Conservation (phyloP, 2,888 invertebrate genomes). For the Synergus gifuensis region DNA sequence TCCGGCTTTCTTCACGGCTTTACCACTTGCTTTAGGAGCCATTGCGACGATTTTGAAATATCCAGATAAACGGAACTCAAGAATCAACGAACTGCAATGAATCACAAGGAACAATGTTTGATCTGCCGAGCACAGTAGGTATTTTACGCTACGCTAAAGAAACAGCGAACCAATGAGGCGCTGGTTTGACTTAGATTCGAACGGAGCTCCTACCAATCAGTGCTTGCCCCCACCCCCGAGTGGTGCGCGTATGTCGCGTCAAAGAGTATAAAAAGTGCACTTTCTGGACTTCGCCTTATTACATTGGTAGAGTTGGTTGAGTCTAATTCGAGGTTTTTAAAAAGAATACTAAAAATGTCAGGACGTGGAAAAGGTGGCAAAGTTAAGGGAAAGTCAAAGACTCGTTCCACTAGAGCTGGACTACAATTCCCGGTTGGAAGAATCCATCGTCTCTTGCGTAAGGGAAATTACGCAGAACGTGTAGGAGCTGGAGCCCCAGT, state of each 20-base stretch:
- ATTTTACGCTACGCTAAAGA: too few species aligned
- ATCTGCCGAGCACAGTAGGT: too few species aligned
- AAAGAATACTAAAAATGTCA: conserved; percentile 32
- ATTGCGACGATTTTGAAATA: background rate
- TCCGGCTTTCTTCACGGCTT: conserved; percentile 77
- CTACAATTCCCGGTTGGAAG: conserved; percentile 82
- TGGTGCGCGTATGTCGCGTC: too few species aligned
- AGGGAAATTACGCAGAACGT: conserved; percentile 83
- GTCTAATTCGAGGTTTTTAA: background rate
- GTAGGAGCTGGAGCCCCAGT: conserved; percentile 83
- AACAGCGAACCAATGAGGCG: background rate
- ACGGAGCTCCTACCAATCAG: too few species aligned
- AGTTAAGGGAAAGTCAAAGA: conserved; percentile 79
- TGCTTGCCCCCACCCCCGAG: too few species aligned
- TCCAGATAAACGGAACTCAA: too few species aligned
- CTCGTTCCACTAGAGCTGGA: conserved; percentile 80
- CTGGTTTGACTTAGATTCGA: too few species aligned
- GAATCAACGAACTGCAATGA: too few species aligned
- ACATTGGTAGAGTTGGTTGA: background rate
- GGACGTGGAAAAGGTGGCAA: conserved; percentile 64
- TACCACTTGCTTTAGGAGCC: conserved; percentile 64
- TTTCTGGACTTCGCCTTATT: background rate
- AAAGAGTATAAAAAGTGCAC: background rate
- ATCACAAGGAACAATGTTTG: too few species aligned
- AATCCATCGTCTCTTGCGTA: conserved; percentile 80